phyloP scores from a whole-genome alignment of 2,888 invertebrate genomes.

The Synanthedon tipuliformis region DNA sequence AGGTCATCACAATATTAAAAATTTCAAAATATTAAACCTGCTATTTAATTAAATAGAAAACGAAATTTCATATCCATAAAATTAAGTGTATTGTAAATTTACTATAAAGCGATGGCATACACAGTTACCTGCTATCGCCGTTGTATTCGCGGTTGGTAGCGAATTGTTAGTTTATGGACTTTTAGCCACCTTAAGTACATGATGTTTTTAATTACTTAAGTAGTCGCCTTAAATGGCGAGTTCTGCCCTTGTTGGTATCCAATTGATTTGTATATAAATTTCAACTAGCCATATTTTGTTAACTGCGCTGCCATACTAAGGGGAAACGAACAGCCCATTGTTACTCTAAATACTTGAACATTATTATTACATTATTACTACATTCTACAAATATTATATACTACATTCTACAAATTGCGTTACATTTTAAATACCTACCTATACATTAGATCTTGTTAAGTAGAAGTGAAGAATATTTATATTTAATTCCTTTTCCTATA shows the following conservation, averaged over 20 bases:
- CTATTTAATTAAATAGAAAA: no score
- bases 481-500: no score
- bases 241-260: conserved; percentile 34
- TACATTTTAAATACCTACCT: no score
- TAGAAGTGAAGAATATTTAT: no score
- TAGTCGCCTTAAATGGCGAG: conserved; percentile 26
- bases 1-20: no score
- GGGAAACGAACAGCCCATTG: neutral
- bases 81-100: no score
- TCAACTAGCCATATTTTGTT: neutral
- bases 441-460: no score
- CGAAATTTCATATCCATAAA: no score
- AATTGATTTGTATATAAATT: conserved; percentile 29
- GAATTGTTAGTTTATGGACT: neutral
- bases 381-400: no score
- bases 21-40: no score
- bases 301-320: neutral
- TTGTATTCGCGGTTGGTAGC: no score
- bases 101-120: neutral
- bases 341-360: neutral
- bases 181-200: conserved; percentile 26
- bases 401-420: neutral
- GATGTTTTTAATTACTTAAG: conserved; percentile 33
- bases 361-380: no score
- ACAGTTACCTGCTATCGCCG: neutral